A percentile compares a stretch with the other conserved stretches of the same genome.
These are phyloP conservation scores for Caprella mutica DNA, from an alignment of 2,888 invertebrate species.

Conservation along the genomic window DNA sequence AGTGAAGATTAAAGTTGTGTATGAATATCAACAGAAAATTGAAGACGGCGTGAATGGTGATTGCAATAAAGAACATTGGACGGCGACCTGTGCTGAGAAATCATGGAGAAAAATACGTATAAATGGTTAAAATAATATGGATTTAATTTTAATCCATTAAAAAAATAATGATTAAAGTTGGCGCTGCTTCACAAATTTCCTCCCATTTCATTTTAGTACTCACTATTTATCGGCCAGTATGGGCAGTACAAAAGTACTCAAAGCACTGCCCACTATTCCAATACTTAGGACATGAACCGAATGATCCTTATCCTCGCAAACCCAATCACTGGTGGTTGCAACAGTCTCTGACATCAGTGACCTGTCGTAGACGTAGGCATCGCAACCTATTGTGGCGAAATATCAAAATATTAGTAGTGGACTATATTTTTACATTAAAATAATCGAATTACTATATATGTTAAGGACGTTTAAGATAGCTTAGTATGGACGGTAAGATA, in stretches of 20 bases:
- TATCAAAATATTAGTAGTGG: too few species aligned
- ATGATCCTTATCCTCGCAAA: slow-evolving; percentile 15
- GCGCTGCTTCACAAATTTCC: too few species aligned
- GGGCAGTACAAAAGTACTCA: slow-evolving; percentile 17
- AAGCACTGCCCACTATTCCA: slow-evolving; percentile 4
- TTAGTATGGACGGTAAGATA: too few species aligned
- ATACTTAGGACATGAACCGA: slow-evolving; percentile 11
- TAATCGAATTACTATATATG: too few species aligned
- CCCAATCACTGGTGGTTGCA: slow-evolving; percentile 16
- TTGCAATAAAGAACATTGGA: slow-evolving; percentile 6
- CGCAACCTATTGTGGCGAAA: slow-evolving; percentile 12
- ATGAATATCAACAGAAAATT: slow-evolving; percentile 3
- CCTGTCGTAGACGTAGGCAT: slow-evolving; percentile 12
- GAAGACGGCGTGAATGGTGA: slow-evolving; percentile 10
- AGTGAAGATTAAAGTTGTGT: neutral
- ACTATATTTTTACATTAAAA: too few species aligned
- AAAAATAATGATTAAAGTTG: too few species aligned
- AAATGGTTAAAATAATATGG: too few species aligned
- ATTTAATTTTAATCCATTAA: too few species aligned
- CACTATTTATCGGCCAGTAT: slow-evolving; percentile 19
- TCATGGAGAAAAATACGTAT: too few species aligned
- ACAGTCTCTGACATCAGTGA: slow-evolving; percentile 10
- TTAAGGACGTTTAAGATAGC: too few species aligned
- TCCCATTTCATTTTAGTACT: too few species aligned
- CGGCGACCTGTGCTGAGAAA: slow-evolving; percentile 21